Evolutionary conservation across 1,140 invertebrate species (phyloP).

Genomic region (Calliphora vicina): DNA sequence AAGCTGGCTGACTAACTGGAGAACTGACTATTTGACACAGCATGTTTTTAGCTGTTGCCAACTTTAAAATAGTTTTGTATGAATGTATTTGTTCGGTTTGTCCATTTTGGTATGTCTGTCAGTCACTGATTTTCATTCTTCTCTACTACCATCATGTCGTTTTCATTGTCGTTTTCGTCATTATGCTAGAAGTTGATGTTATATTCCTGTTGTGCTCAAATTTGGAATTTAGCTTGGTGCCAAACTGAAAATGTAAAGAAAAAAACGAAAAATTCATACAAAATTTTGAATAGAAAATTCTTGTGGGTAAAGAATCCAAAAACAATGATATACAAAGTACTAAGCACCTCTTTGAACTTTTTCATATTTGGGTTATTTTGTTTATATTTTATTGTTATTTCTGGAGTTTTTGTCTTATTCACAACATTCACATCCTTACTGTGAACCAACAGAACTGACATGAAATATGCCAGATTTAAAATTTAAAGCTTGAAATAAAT

Average conservation of each 20-base stretch:
- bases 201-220: background rate
- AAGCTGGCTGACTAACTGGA: too few species aligned
- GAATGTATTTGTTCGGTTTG: background rate
- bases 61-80: background rate
- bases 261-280: background rate
- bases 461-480: background rate
- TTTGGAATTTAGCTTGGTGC: background rate
- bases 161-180: background rate
- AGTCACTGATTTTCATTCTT: too few species aligned
- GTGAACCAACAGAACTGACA: background rate
- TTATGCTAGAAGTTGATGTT: background rate
- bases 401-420: too few species aligned
- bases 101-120: too few species aligned
- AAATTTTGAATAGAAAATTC: background rate
- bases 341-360: background rate
- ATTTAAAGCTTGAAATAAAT: conserved; percentile 14
- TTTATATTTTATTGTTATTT: background rate
- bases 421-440: too few species aligned
- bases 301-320: too few species aligned
- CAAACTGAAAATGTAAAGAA: background rate
- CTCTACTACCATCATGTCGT: background rate
- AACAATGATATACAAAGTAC: background rate
- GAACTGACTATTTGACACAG: too few species aligned
- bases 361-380: background rate
- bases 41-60: background rate